These are phyloP conservation scores for Aspidiotus rigidus DNA, from an alignment of 2,888 invertebrate species.

Conservation along the genomic window DNA sequence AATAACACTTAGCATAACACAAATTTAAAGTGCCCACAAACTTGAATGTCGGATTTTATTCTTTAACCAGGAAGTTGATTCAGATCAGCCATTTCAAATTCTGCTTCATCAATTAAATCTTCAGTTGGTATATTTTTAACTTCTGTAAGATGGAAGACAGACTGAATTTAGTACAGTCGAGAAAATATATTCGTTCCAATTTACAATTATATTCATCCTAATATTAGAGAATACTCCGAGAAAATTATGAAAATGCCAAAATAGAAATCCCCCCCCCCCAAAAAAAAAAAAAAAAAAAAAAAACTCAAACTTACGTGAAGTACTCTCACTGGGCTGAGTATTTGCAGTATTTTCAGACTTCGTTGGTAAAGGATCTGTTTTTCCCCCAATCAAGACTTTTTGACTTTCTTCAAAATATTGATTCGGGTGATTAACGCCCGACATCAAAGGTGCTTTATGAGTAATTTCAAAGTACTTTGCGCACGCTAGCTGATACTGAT, in stretches of 20 bases:
- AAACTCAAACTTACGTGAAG: too few relatives aligned
- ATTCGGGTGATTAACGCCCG: conserved; percentile 80
- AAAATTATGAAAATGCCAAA: too few relatives aligned
- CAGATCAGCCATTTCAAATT: conserved; percentile 9
- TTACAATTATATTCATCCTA: too few relatives aligned
- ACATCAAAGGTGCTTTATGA: conserved; percentile 43
- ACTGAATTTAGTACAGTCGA: too few relatives aligned
- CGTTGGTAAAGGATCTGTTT: neutral
- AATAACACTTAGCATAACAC: too few relatives aligned
- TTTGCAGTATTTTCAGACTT: too few relatives aligned
- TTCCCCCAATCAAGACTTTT: conserved; percentile 43
- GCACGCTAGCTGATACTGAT: conserved; percentile 84
- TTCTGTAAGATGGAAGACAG: neutral
- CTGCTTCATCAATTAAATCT: conserved; percentile 11
- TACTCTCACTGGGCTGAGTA: too few relatives aligned
- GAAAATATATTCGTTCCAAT: too few relatives aligned
- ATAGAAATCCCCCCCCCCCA: too few relatives aligned
- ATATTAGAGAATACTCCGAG: too few relatives aligned
- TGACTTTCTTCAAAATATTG: conserved; percentile 79
- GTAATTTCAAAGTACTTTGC: conserved; percentile 55
- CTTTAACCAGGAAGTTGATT: neutral
- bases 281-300: too few relatives aligned
- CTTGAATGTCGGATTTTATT: neutral
- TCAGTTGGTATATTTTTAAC: neutral
- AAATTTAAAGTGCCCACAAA: too few relatives aligned